Percentiles rank a stretch among this genome's conserved stretches.
These are phyloP conservation scores for Henricia sp. DNA, from an alignment of 53 echinoderm and acorn worm genomes.

Conservation along the genomic window DNA sequence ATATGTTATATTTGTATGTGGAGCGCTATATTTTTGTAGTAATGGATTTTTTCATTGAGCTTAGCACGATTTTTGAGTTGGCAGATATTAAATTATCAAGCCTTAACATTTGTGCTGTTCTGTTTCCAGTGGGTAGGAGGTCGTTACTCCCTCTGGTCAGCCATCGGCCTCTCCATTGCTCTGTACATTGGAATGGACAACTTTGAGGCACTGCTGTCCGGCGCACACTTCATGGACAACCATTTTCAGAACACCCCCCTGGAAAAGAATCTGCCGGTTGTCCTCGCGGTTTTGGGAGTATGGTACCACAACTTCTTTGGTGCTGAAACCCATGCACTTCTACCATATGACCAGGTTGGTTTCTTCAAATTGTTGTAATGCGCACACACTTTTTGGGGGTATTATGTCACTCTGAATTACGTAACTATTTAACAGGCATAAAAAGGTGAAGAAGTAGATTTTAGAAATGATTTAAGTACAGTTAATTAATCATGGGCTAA, in stretches of 20 bases:
- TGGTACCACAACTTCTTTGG: conserved; percentile 99
- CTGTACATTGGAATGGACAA: conserved; percentile 96
- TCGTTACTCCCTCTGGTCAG: conserved; percentile 99
- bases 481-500: too few relatives aligned
- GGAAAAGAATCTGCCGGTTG: conserved; percentile 89
- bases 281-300: conserved; percentile 88
- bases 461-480: too few relatives aligned
- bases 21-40: too few relatives aligned
- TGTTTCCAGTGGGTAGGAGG: conserved; percentile 95
- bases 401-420: too few relatives aligned
- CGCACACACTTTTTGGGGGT: too few relatives aligned
- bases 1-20: too few relatives aligned
- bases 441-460: too few relatives aligned
- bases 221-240: conserved; percentile 95
- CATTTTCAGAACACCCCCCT: conserved; percentile 88
- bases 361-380: too few relatives aligned
- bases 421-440: too few relatives aligned
- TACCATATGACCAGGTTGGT: conserved; percentile 97
- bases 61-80: too few relatives aligned
- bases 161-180: conserved; percentile 97
- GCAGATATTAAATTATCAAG: too few relatives aligned
- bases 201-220: conserved; percentile 82
- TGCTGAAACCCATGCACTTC: conserved; percentile 92
- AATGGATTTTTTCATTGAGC: too few relatives aligned
- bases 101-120: neutral